Evolutionary conservation across 2,797 vertebrate genomes (phyloP), one percentile per base, ranked within the genome.

Genomic region (Decapterus maruadsi): DNA sequence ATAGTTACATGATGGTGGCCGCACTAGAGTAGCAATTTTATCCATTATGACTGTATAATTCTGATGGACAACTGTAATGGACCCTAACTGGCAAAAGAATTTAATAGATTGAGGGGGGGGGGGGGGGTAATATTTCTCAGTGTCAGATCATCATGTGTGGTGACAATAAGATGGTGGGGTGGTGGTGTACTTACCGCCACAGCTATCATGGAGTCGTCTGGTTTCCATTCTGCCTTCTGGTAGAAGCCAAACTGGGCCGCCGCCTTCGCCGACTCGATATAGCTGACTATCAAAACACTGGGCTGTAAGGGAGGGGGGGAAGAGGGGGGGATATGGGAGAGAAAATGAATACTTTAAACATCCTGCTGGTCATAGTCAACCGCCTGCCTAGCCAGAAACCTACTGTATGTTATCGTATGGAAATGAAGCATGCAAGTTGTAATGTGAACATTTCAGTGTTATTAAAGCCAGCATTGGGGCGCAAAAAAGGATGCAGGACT

Each of bases 201-300:
- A 59, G 98, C 98, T 83, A 99, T 96, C 97, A 97, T 99, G 88
- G 95, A 96, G 92, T 98, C 96, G 81, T 99, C 97, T 68, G 96
- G 95, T 77, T 96, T 96, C 98, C 98, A 99, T 95, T 99, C 97
- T 68, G 96, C 95, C 87, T 96, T 96, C 87, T 96, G 95, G 72
- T 99, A 99, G 80, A 92, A 84, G 85, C 98, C 98, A 93, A 99
- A 99, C 90, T 97, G 97, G 79, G 95, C 90, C 12, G 96, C 94
- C 51, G 97, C 96, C 89, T 98, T 99, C 68, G 93, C 91, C 46
- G 96, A 95, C 91, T 99, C 98, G 66, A 98, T 98, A 87, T 99
- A 99, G 93, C 97, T 98, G 90, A 98, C 96, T 0, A 99, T 97
- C 94, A 99, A 95, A 82, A 99, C 97, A 86, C 96, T 97, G 87